Base-by-base conservation (phyloP, 2,888 invertebrate genomes). In the Lissocephala sabroskyi region DNA sequence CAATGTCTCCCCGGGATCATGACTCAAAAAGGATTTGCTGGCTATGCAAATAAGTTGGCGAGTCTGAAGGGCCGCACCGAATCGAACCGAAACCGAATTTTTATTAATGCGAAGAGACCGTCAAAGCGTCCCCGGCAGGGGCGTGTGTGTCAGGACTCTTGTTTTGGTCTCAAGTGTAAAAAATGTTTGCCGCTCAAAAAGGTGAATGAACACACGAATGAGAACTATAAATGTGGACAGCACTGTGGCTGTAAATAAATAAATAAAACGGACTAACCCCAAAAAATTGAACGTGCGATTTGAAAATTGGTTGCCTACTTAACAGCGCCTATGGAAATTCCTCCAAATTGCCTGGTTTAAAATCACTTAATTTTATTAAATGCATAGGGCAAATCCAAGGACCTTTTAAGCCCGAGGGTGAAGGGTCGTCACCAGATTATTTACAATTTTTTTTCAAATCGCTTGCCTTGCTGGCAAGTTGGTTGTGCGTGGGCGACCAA, bases 341-440 rank as follows among this genome's bases (percentile, higher is more conserved):
- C 13, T 33, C 14, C 13, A 45, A 57, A 61, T 59, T 59, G 56
- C 49, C 59, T 56, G 47, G 49, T 63, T 68, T 68, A 63, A 73
- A 68, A 56, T 59, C 53, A 63, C 65, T 73, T 65, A 61, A 68
- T 73, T 68, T 68, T 68, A 68, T 68, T 68, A 68, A 59, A 52
- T 51, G 52, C n/a, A n/a, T n/a, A n/a, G n/a, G n/a, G n/a, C n/a
- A n/a, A n/a, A n/a, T n/a, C n/a, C n/a, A n/a, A n/a, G n/a, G n/a
- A n/a, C n/a, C n/a, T n/a, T n/a, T n/a, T n/a, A n/a, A n/a, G n/a
- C n/a, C n/a, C n/a, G n/a, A n/a, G n/a, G n/a, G n/a, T n/a, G n/a
- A n/a, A n/a, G n/a, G n/a, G n/a, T n/a, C n/a, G n/a, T n/a, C n/a
- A n/a, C n/a, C n/a, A n/a, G n/a, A n/a, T n/a, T n/a, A n/a, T n/a